phyloP scores from a whole-genome alignment of 2,888 invertebrate species.

The Chaetogeoica ovagalla region DNA sequence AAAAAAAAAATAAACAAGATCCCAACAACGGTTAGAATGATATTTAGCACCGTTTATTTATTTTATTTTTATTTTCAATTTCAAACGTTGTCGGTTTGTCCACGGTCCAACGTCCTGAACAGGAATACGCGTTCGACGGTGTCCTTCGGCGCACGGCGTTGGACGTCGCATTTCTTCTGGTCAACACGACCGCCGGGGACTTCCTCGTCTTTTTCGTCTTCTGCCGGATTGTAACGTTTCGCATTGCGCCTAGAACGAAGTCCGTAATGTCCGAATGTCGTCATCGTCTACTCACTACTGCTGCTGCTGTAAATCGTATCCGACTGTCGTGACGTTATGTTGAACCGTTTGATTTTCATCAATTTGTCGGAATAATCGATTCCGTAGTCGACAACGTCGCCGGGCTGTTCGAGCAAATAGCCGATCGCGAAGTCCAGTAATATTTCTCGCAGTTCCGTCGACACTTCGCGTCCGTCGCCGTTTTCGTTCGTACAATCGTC shows the following conservation, averaged over 20 bases:
- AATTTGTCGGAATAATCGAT: constrained; percentile 88
- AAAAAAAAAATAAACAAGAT: no score
- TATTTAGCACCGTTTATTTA: no score
- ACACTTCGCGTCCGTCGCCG: constrained; percentile 66
- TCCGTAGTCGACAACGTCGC: constrained; percentile 89
- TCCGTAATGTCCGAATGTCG: constrained; percentile 59
- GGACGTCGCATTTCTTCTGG: constrained; percentile 81
- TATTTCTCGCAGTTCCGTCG: constrained; percentile 91
- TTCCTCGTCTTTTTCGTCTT: constrained; percentile 85
- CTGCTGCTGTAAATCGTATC: constrained; percentile 67
- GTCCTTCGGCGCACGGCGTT: constrained; percentile 84
- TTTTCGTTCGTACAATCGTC: constrained; percentile 35
- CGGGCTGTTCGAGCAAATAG: constrained; percentile 86
- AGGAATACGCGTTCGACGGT: constrained; percentile 89
- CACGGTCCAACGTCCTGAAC: constrained; percentile 88
- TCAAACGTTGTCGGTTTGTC: constrained; percentile 75
- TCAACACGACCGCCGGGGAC: constrained; percentile 72
- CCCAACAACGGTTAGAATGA: no score
- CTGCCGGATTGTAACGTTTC: constrained; percentile 93
- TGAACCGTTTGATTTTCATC: constrained; percentile 69
- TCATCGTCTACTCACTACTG: constrained; percentile 32
- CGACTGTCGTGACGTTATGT: constrained; percentile 59
- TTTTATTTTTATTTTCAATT: no score
- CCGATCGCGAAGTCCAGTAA: constrained; percentile 95
- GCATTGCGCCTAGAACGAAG: constrained; percentile 73